phyloP scores from a whole-genome alignment of 2,888 invertebrate species.

The Apodemia zela region DNA sequence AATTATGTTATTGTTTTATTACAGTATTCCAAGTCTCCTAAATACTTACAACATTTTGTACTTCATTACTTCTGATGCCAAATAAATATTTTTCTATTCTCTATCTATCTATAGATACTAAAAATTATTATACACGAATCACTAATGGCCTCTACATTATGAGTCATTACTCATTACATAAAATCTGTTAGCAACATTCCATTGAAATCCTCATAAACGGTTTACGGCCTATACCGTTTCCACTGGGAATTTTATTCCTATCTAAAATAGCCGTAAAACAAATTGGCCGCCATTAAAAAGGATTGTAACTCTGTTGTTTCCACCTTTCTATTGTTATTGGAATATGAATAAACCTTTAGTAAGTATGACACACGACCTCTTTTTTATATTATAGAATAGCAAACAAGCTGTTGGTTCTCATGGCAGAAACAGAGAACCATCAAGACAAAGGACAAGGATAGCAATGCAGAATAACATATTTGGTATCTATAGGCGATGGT shows the following conservation, averaged over 20 bases:
- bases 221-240: slow-evolving; percentile 6
- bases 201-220: slow-evolving; percentile 5
- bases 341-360: neutral
- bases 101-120: neutral
- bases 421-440: no score
- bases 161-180: slow-evolving; percentile 10
- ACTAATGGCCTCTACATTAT: neutral
- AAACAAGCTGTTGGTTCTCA: no score
- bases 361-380: neutral
- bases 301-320: slow-evolving; percentile 10
- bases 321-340: neutral
- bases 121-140: neutral
- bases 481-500: no score
- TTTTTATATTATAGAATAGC: no score
- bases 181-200: slow-evolving; percentile 14
- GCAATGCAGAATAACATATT: no score
- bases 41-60: no score
- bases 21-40: no score
- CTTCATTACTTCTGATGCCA: no score
- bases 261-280: slow-evolving; percentile 4
- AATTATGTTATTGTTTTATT: no score
- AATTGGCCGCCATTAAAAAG: slow-evolving; percentile 14
- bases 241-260: slow-evolving; percentile 3
- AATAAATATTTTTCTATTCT: no score
- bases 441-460: no score